phyloP scores from a whole-genome alignment of 1,140 invertebrate species.

The Olivierus martensii region DNA sequence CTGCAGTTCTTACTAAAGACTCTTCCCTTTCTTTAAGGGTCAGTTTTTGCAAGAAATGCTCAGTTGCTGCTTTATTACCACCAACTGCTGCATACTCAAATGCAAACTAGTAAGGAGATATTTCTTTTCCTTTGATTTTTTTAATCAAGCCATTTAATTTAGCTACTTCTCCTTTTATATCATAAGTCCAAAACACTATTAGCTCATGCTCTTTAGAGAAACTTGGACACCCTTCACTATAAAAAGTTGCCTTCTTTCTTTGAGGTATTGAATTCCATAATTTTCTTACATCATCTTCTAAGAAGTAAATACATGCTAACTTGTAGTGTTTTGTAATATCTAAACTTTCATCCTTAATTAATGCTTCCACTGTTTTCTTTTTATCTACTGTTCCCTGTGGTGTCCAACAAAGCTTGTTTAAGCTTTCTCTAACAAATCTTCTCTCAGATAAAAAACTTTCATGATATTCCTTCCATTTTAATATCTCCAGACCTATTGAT shows the following conservation, averaged over 20 bases:
- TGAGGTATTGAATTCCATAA: no score
- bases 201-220: neutral
- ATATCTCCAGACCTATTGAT: neutral
- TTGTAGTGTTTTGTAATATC: neutral
- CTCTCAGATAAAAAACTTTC: no score
- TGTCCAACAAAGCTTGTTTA: neutral
- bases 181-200: neutral
- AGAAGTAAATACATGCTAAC: neutral
- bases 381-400: neutral
- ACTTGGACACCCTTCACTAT: no score
- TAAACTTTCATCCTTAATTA: neutral
- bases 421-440: no score
- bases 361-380: neutral
- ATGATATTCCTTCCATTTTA: neutral
- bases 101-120: neutral
- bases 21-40: neutral
- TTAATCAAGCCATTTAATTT: neutral
- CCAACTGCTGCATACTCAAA: conserved; percentile 6
- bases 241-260: neutral
- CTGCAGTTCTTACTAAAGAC: conserved; percentile 5
- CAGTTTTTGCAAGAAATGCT: conserved; percentile 4
- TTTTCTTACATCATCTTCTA: neutral
- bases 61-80: conserved; percentile 5
- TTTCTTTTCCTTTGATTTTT: neutral
- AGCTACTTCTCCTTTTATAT: neutral